phyloP scores from a whole-genome alignment of 2,888 invertebrate species.

The Endomychus coccineus region DNA sequence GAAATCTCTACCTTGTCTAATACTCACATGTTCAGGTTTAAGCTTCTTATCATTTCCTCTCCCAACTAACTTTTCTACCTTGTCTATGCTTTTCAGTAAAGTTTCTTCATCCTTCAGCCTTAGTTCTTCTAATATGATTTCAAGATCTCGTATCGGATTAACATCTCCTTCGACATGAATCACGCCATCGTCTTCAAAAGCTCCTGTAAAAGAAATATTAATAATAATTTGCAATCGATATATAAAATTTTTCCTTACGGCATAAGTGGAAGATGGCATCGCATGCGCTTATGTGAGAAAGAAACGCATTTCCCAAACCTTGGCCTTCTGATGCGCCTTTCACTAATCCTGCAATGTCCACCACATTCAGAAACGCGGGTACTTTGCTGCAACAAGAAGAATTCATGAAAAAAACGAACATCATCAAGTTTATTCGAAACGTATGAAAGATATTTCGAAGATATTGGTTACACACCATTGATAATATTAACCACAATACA shows the following conservation, averaged over 20 bases:
- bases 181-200: slow-evolving; percentile 96
- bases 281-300: slow-evolving; percentile 97
- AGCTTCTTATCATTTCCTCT: slow-evolving; percentile 89
- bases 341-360: slow-evolving; percentile 97
- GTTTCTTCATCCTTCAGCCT: slow-evolving; percentile 91
- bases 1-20: too few species aligned
- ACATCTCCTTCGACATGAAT: slow-evolving; percentile 99
- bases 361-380: slow-evolving; percentile 94
- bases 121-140: slow-evolving; percentile 93
- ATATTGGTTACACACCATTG: too few species aligned
- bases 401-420: too few species aligned
- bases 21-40: slow-evolving; percentile 89
- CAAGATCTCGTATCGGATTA: slow-evolving; percentile 92
- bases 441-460: too few species aligned
- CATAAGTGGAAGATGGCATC: slow-evolving; percentile 97
- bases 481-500: too few species aligned
- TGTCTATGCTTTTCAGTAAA: slow-evolving; percentile 73
- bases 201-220: slow-evolving; percentile 52
- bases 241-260: slow-evolving; percentile 57
- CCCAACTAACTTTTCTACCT: slow-evolving; percentile 72
- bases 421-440: too few species aligned
- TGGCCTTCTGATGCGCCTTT: slow-evolving; percentile 98
- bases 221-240: neutral
- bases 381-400: slow-evolving; percentile 72
- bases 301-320: slow-evolving; percentile 96